These are phyloP conservation scores for Halcyon malimbica DNA, from an alignment of 2,113 vertebrate genomes.

Conservation along the genomic window DNA sequence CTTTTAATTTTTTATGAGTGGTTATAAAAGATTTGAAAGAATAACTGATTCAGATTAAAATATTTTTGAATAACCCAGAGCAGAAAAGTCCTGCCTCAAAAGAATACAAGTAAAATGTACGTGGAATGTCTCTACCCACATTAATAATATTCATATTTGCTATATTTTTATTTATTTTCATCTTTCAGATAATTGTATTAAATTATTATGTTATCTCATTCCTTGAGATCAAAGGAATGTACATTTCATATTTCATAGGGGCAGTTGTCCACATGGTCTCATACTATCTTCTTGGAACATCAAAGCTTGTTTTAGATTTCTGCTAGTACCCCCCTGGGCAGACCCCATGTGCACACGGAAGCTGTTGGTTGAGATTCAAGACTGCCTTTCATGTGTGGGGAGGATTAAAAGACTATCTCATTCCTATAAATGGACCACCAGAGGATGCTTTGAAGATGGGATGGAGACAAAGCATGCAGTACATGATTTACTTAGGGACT, in stretches of 20 bases:
- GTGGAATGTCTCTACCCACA: not conserved
- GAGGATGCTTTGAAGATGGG: not conserved
- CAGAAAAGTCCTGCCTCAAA: not conserved
- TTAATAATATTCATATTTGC: not conserved
- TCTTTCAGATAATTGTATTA: slow-evolving; percentile 5
- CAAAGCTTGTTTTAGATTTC: slow-evolving; percentile 40
- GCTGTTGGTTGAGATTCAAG: not conserved
- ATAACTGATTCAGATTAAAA: not conserved
- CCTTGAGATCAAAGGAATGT: slow-evolving; percentile 41
- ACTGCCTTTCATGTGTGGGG: not conserved
- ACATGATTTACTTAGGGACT: not conserved
- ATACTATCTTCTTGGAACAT: slow-evolving; percentile 53
- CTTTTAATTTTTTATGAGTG: not conserved
- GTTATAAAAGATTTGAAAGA: not conserved
- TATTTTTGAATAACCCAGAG: not conserved
- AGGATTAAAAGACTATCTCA: not conserved
- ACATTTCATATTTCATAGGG: slow-evolving; percentile 31
- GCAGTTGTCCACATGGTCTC: slow-evolving; percentile 17
- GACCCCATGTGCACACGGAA: slow-evolving; percentile 53
- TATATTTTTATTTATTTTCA: slow-evolving; percentile 47
- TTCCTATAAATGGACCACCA: slow-evolving; percentile 7
- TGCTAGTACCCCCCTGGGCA: not conserved
- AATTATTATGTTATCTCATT: slow-evolving; percentile 3
- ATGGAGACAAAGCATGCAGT: not conserved
- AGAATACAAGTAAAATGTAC: not conserved